Base-by-base conservation (phyloP, 2,888 invertebrate genomes). In the Epinotia brunnichana region DNA sequence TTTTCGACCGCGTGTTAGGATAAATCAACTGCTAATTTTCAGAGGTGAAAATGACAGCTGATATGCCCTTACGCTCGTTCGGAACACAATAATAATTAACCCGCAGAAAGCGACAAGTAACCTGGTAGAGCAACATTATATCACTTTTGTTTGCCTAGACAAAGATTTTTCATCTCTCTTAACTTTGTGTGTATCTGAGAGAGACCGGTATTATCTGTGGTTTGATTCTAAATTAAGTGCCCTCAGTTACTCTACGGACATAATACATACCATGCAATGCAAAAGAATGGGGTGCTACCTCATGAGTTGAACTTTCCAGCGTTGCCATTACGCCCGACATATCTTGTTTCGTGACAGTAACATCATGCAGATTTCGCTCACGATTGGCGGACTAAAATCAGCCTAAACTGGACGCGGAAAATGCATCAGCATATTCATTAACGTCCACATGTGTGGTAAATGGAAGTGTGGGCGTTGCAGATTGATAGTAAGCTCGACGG, bases 361-460 rank as follows among this genome's bases (percentile, higher is more conserved):
- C 17, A 19, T 15, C 17, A 17, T n/a, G 0, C 48, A 21, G 41
- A 24, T 48, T 21, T 11, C n/a, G 44, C 39, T 56, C 57, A 57
- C 48, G 57, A 67, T 67, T 21, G 67, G 67, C 57, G 17, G 56
- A 19, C 57, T 19, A 17, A 59, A 67, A 48, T 67, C 39, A 15
- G 57, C 56, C 29, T 61, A 24, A 29, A 41, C 53, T 62, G 15
- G 61, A 69, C 61, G 54, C 41, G 54, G 62, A 62, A 56, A 62
- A 70, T 62, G 56, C 69, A 70, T 56, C 62, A 62, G 62, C 56
- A 35, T 56, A 70, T 70, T 70, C 54, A 70, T 70, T 70, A 62
- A 29, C 62, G 39, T 35, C 41, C 61, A 41, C 41, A 69, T 24
- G 44, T 56, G 69, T 17, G 54, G 29, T 19, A 29, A 44, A 70